A percentile compares a stretch with the other conserved stretches of the same genome.
These are phyloP conservation scores for Pemphredon lugubris DNA, from an alignment of 2,888 invertebrate species.

Conservation along the genomic window DNA sequence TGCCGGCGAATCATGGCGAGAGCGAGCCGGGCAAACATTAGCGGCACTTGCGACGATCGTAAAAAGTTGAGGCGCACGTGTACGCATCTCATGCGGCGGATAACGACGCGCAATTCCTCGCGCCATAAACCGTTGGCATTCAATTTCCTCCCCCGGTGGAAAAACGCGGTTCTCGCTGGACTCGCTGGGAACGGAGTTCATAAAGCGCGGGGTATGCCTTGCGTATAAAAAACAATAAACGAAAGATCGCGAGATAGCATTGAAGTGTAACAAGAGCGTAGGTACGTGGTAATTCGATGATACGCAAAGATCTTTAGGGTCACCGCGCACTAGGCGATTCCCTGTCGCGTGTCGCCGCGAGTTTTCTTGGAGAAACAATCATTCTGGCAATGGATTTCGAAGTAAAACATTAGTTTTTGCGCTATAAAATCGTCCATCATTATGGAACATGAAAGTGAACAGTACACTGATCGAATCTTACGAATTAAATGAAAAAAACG, in stretches of 20 bases:
- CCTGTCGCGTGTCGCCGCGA: no score
- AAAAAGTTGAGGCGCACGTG: slow-evolving; percentile 26
- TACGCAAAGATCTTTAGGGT: no score
- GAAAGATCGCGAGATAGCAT: slow-evolving; percentile 6
- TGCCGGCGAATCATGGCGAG: background rate
- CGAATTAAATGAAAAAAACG: no score
- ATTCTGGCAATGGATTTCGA: no score
- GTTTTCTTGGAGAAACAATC: no score
- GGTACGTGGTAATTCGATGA: slow-evolving; percentile 35
- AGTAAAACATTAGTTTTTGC: no score
- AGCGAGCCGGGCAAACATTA: slow-evolving; percentile 24
- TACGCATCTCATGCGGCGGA: background rate
- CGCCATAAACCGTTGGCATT: slow-evolving; percentile 51
- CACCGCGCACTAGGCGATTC: no score
- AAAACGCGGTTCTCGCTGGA: slow-evolving; percentile 41
- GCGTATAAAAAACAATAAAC: slow-evolving; percentile 11
- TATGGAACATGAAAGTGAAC: no score
- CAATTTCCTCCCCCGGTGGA: slow-evolving; percentile 50
- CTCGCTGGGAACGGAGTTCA: slow-evolving; percentile 33
- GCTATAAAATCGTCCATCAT: no score
- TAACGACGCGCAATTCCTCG: slow-evolving; percentile 57
- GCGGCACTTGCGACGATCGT: slow-evolving; percentile 40
- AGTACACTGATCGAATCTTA: no score
- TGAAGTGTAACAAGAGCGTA: slow-evolving; percentile 7
- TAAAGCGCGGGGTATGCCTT: slow-evolving; percentile 34